Conservation (phyloP, 92 coral and sea anemone species). For the Zoanthus sociatus region DNA sequence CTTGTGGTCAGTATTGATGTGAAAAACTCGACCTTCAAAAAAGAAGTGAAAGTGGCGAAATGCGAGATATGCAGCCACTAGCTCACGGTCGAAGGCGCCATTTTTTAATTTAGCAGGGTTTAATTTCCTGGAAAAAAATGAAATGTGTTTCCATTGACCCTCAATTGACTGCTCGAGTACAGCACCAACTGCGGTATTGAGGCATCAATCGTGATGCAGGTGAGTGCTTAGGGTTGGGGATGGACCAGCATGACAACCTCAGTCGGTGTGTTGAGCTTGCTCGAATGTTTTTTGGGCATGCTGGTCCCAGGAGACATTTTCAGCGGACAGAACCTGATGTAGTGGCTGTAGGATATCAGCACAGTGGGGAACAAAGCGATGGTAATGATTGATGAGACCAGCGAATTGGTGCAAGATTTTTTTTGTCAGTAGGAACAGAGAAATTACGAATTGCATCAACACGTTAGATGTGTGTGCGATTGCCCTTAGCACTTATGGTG, state of each 20-base stretch:
- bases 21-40: neutral
- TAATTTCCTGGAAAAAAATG: constrained; percentile 58
- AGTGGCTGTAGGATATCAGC: neutral
- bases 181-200: constrained; percentile 21
- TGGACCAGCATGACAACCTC: too few relatives aligned
- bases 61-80: constrained; percentile 34
- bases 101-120: constrained; percentile 20
- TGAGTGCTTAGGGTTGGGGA: too few relatives aligned
- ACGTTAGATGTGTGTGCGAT: too few relatives aligned
- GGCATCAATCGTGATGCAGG: too few relatives aligned
- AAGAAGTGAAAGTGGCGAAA: constrained; percentile 64
- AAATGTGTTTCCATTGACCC: constrained; percentile 60
- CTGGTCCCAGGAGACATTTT: constrained; percentile 26
- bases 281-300: neutral
- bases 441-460: too few relatives aligned
- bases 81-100: neutral
- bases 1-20: too few relatives aligned
- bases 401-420: too few relatives aligned
- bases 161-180: constrained; percentile 46
- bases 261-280: too few relatives aligned
- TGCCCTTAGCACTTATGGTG: too few relatives aligned
- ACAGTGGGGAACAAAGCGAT: too few relatives aligned
- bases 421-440: too few relatives aligned
- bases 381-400: too few relatives aligned
- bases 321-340: constrained; percentile 35